Conservation (phyloP, 2,797 vertebrate species). For the Enteromius mattozi region DNA sequence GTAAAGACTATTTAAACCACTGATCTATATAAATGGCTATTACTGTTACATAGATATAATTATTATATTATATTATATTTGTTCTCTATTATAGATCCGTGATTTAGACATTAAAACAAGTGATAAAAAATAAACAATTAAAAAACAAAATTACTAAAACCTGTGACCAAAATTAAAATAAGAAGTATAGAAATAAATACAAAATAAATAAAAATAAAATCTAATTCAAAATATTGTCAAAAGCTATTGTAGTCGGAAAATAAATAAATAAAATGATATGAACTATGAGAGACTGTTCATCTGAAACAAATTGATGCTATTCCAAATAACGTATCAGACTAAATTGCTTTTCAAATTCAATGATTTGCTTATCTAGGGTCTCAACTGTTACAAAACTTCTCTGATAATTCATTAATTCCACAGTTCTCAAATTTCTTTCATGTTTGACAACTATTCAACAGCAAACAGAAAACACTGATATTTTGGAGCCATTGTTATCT, state of each 20-base stretch:
- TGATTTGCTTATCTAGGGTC: background rate
- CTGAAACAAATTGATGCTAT: background rate
- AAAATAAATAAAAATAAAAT: background rate
- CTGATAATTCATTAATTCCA: background rate
- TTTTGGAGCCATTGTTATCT: background rate
- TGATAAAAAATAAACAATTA: background rate
- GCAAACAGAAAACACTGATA: background rate
- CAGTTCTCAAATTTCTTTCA: background rate
- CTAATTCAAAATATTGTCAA: background rate
- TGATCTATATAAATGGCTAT: too few species aligned
- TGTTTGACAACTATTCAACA: background rate
- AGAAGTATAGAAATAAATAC: background rate
- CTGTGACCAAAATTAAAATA: background rate
- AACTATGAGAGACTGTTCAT: background rate
- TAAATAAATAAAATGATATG: background rate
- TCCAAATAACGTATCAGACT: background rate
- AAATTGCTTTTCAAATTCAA: background rate
- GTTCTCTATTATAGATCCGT: too few species aligned
- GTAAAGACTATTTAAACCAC: too few species aligned
- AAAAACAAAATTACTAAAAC: too few species aligned
- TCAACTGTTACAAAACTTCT: background rate
- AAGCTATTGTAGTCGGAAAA: too few species aligned
- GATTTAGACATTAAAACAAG: background rate
- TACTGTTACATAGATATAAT: too few species aligned
- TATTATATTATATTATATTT: too few species aligned